A percentile compares a stretch with the other conserved stretches of the same genome.
phyloP scores from a whole-genome alignment of 2,888 invertebrate genomes.

The Sarcophaga caerulescens region DNA sequence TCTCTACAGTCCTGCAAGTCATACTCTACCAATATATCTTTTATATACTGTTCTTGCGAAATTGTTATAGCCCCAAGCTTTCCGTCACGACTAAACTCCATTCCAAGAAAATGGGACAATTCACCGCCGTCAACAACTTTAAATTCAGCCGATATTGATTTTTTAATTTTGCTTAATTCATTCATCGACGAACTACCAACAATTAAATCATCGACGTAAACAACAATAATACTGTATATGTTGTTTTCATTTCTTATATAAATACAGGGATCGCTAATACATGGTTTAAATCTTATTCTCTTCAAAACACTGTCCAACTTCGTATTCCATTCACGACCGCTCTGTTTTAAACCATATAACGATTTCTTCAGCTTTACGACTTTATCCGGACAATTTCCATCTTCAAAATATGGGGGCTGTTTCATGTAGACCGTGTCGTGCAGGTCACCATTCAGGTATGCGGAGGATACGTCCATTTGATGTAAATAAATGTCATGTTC shows the following conservation, averaged over 20 bases:
- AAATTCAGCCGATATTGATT: too few species aligned
- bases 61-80: too few species aligned
- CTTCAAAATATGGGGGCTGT: constrained; percentile 31
- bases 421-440: constrained; percentile 30
- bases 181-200: too few species aligned
- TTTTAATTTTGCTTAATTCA: too few species aligned
- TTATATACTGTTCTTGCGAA: too few species aligned
- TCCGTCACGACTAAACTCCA: too few species aligned
- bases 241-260: background rate
- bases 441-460: constrained; percentile 25
- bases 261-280: constrained; percentile 31
- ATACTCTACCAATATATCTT: too few species aligned
- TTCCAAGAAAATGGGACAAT: too few species aligned
- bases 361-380: background rate
- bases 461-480: constrained; percentile 16
- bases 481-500: constrained; percentile 54
- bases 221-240: constrained; percentile 13
- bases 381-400: background rate
- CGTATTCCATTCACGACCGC: constrained; percentile 23
- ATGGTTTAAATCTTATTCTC: constrained; percentile 9
- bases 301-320: constrained; percentile 16
- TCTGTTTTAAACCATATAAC: constrained; percentile 33
- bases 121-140: too few species aligned
- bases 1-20: too few species aligned
- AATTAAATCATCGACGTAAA: background rate